Evolutionary conservation across 2,888 invertebrate species (phyloP).

Genomic region (Pecten maximus): DNA sequence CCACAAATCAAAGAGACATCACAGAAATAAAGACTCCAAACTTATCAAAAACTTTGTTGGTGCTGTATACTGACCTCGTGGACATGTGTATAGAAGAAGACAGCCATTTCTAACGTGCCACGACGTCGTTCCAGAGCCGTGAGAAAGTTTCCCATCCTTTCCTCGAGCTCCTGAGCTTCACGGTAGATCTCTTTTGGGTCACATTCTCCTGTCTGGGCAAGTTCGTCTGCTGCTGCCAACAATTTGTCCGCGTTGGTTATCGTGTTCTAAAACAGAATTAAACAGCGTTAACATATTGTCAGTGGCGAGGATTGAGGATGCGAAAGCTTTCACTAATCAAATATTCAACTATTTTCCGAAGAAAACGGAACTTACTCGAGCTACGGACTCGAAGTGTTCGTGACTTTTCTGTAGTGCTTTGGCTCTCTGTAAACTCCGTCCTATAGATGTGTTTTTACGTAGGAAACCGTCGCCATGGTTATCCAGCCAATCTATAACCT

Average conservation of each 20-base stretch:
- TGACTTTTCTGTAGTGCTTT: conserved; percentile 98
- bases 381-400: conserved; percentile 99
- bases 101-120: conserved; percentile 94
- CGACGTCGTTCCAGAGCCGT: conserved; percentile 95
- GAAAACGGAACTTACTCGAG: conserved; percentile 92
- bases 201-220: conserved; percentile 95
- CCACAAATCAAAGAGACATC: too few species aligned
- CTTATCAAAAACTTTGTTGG: not conserved
- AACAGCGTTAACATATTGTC: too few species aligned
- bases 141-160: conserved; percentile 96
- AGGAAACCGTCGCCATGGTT: conserved; percentile 99
- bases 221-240: conserved; percentile 96
- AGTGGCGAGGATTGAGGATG: too few species aligned
- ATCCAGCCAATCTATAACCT: conserved; percentile 97
- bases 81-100: conserved; percentile 96
- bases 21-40: not conserved
- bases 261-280: conserved; percentile 91
- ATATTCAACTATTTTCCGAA: too few species aligned
- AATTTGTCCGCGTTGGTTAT: conserved; percentile 99
- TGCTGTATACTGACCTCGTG: conserved; percentile 88
- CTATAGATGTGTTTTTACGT: conserved; percentile 97
- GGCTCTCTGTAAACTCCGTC: conserved; percentile 96
- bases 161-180: conserved; percentile 95
- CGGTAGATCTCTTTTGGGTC: conserved; percentile 97
- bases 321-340: too few species aligned